Evolutionary conservation across 2,113 vertebrate genomes (phyloP), one percentile per base, ranked within the genome.

Genomic region (Carassius auratus): DNA sequence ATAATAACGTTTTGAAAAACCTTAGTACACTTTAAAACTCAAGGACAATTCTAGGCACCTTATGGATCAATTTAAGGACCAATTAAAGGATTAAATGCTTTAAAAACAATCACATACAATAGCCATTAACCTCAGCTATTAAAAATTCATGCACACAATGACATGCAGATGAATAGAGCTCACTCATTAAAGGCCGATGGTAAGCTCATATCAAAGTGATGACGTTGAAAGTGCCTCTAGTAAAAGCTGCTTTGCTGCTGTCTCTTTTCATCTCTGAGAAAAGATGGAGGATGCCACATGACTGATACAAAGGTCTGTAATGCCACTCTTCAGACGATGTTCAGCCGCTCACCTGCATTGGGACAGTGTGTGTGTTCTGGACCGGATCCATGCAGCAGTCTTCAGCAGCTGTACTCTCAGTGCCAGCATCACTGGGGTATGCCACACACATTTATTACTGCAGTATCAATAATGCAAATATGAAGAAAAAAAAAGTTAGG

Each of bases 371-470:
- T 95, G 90, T 98, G 97, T 80, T 86, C 87, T 83, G 91, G 92
- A 82, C 91, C 94, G 1, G 45, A 92, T 81, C 88, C 90, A 4
- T 97, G 96, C 86, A 93, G 83, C 76, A 84, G 92, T 86, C 91
- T 91, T 17, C 92, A 91, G 85, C 82, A 92, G 23, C 87, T 97
- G 85, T 93, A 89, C 10, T 90, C 93, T 92, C 85, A 92, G 82
- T 97, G 96, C 86, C 30, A 62, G 78, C 71, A n/a, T 62, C 81
- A 92, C 84, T 90, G 93, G 95, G 96, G 97, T 98, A 96, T 74
- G 81, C 80, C 33, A 12, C 33, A 85, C 3, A 14, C 5, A 57
- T 26, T 78, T 78, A 90, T 82, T 57, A 71, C 59, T 36, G 79
- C 76, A 48, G 23, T 13, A 74, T 48, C 12, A 73, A 73, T 73